These are phyloP conservation scores for Phrynosoma platyrhinos DNA, from an alignment of 2,113 vertebrate species.

Conservation along the genomic window DNA sequence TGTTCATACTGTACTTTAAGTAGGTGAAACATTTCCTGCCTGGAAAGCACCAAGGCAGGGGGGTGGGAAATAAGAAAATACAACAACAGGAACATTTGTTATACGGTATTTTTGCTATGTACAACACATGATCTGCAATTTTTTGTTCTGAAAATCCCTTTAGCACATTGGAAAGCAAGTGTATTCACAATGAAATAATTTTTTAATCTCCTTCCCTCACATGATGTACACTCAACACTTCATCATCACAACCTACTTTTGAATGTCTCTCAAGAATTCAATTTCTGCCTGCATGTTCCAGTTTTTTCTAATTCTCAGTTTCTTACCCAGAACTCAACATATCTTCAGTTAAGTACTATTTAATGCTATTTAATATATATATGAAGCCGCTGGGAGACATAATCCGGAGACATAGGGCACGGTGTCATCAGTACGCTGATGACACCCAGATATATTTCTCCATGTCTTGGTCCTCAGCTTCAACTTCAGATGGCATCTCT, in stretches of 20 bases:
- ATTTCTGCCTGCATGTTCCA: background rate
- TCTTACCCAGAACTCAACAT: background rate
- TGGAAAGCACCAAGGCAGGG: background rate
- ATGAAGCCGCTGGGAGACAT: too few relatives aligned
- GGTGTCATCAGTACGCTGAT: too few relatives aligned
- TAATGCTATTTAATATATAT: too few relatives aligned
- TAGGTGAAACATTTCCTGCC: background rate
- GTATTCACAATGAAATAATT: background rate
- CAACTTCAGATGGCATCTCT: too few relatives aligned
- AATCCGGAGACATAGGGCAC: too few relatives aligned
- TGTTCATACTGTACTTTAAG: background rate
- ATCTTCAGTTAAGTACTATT: background rate
- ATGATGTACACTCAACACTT: background rate
- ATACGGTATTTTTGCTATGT: background rate
- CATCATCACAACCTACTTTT: background rate
- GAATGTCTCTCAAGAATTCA: background rate
- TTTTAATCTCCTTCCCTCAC: background rate
- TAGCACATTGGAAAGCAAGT: background rate
- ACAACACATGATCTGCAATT: background rate
- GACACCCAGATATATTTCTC: too few relatives aligned
- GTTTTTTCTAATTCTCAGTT: background rate
- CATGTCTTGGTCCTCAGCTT: too few relatives aligned
- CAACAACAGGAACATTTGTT: background rate
- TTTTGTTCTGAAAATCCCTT: background rate
- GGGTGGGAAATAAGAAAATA: background rate